Evolutionary conservation across 1,140 invertebrate species (phyloP), one percentile per base, ranked within the genome.

Genomic region (Hycleus phaleratus): DNA sequence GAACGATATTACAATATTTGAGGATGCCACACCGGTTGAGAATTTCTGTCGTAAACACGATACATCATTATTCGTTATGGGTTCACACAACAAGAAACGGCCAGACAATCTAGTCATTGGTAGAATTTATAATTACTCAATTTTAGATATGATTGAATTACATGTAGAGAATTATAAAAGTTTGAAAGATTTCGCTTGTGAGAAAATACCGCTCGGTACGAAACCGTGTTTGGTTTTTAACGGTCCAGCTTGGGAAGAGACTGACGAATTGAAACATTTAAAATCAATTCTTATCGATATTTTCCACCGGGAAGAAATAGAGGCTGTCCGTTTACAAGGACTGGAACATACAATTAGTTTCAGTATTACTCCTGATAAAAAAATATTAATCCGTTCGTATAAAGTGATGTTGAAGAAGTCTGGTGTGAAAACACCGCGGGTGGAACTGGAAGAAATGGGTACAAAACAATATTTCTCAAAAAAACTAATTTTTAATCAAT

Each of bases 81-180:
- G 85, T 12, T 91, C 87, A n/a, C 87, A 93, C 61, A 90, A 83
- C 49, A 98, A 98, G 75, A 98, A 99, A 73, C 78, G 94, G 18
- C 95, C 96, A 2, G 83, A 98, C 69, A 97, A 97, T 78, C 72
- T 98, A 45, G 76, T 97, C 38, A 74, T 98, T 57, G 94, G 92
- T 2, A 80, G 97, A 63, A 87, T 90, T 64, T 98, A 87, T 77
- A 91, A 99, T 75, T 81, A 89, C 67, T 86, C 88, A 46, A 73
- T 99, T 26, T 76, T 98, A 42, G 97, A 99, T 71, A 97, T 99
- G 93, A 83, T 95, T 65, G 97, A 99, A 79, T 81, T 99, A 59
- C 91, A 92, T 18, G 81, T 98, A 85, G 85, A 75, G 76, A 83
- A 7, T 78, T 97, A 68, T 74, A 81, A 45, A 87, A 91, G 38